Percentiles rank a stretch among this genome's conserved stretches.
Conservation (phyloP, 2,888 invertebrate species). For the Drosophila bunnanda region DNA sequence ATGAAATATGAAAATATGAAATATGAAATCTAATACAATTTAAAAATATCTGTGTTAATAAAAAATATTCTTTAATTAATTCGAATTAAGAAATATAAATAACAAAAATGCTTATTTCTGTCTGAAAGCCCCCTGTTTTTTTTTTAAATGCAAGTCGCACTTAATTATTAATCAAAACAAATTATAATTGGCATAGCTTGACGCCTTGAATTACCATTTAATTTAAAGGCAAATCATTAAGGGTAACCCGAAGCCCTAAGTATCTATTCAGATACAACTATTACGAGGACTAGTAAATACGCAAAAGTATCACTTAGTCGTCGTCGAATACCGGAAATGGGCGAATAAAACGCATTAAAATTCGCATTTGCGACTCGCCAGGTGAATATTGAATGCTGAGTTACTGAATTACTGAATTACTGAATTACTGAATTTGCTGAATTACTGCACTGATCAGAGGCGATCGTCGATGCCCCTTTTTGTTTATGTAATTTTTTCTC, state of each 20-base stretch:
- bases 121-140: no score
- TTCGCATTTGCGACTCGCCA: slow-evolving; percentile 21
- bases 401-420: slow-evolving; percentile 2
- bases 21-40: no score
- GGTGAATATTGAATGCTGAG: slow-evolving; percentile 23
- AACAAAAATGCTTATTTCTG: no score
- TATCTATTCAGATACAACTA: neutral
- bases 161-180: neutral
- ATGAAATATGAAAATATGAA: no score
- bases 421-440: slow-evolving; percentile 3
- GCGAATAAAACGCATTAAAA: slow-evolving; percentile 26
- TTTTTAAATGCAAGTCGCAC: no score
- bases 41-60: no score
- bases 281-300: slow-evolving; percentile 25
- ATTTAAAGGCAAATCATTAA: neutral
- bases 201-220: neutral
- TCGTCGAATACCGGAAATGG: slow-evolving; percentile 23
- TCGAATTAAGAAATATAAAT: no score
- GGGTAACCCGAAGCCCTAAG: neutral
- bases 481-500: neutral
- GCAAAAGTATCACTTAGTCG: slow-evolving; percentile 32
- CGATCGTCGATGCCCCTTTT: slow-evolving; percentile 1
- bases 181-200: neutral
- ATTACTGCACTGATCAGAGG: slow-evolving; percentile 10
- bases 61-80: no score